Conservation (phyloP, 64 coral and sea anemone genomes). For the Porites lutea region DNA sequence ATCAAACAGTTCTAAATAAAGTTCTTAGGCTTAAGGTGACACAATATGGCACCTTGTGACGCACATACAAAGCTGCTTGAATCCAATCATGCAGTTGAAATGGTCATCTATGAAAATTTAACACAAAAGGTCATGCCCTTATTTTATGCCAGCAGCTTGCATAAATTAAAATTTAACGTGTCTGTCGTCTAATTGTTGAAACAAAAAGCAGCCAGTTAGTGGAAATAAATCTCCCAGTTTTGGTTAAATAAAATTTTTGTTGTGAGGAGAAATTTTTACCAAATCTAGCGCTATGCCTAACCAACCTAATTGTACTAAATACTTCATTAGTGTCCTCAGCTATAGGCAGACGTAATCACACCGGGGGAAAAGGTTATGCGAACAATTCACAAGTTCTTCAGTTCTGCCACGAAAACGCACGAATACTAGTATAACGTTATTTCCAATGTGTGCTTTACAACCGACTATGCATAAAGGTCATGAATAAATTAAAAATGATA, state of each 20-base stretch:
- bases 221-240: not conserved
- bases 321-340: not conserved
- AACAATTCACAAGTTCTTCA: not conserved
- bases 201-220: not conserved
- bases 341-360: not conserved
- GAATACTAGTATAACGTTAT: not conserved
- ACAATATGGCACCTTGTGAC: too few species aligned
- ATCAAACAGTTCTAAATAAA: too few species aligned
- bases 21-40: too few species aligned
- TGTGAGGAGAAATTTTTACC: not conserved
- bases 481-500: not conserved
- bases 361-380: not conserved
- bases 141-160: not conserved
- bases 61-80: not conserved
- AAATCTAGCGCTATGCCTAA: not conserved
- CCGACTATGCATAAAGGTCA: not conserved
- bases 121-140: not conserved
- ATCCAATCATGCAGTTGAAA: not conserved
- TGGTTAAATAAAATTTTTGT: not conserved
- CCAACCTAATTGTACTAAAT: not conserved
- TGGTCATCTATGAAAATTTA: not conserved
- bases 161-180: not conserved
- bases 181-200: not conserved
- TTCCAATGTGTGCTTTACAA: not conserved
- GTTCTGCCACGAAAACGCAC: not conserved